Conservation (phyloP, 2,888 invertebrate species). For the Halocaridina rubra region DNA sequence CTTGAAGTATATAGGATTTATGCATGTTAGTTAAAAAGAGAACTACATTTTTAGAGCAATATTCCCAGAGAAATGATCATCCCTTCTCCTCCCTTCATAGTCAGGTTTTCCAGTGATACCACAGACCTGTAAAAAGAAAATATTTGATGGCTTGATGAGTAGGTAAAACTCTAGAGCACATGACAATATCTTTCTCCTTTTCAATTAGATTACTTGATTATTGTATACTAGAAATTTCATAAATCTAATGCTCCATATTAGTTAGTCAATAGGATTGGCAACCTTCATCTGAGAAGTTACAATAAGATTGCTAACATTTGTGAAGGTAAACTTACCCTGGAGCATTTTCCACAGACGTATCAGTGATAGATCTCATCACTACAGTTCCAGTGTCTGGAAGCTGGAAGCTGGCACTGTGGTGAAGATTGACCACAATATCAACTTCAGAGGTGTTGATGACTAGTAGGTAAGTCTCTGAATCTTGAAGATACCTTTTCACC, state of each 20-base stretch:
- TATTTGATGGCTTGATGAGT: neutral
- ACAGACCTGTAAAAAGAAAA: neutral
- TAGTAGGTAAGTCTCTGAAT: conserved; percentile 81
- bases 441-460: conserved; percentile 76
- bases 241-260: no score
- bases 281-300: no score
- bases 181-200: neutral
- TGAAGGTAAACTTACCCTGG: conserved; percentile 38
- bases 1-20: no score
- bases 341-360: neutral
- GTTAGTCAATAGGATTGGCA: no score
- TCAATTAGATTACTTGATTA: neutral
- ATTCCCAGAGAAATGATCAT: no score
- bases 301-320: neutral
- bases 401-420: conserved; percentile 35
- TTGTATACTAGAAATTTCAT: neutral
- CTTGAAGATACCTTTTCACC: conserved; percentile 66
- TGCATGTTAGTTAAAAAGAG: no score
- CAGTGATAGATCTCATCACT: conserved; percentile 45
- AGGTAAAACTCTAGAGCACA: neutral
- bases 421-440: conserved; percentile 73
- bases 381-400: conserved; percentile 46
- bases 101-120: neutral
- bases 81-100: neutral
- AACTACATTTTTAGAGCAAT: no score